Evolutionary conservation across 2,888 invertebrate genomes (phyloP).

Genomic region (Stegophylla sp.): DNA sequence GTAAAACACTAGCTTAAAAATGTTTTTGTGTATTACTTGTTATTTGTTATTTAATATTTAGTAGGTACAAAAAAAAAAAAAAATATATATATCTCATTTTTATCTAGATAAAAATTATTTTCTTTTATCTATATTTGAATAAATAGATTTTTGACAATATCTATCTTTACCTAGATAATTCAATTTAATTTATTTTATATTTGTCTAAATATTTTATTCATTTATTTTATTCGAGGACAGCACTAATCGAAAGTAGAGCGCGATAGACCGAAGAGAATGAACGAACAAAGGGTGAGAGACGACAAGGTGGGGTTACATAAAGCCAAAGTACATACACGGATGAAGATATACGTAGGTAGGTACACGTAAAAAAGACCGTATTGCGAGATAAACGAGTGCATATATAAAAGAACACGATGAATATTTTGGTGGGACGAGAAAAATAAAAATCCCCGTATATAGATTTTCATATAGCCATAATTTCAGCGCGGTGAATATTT

Average conservation of each 20-base stretch:
- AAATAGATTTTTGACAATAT: no score
- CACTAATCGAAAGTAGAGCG: background rate
- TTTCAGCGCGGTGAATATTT: conserved; percentile 41
- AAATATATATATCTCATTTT: no score
- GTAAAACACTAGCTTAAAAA: no score
- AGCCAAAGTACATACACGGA: conserved; percentile 2
- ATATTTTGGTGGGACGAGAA: conserved; percentile 21
- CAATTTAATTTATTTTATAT: no score
- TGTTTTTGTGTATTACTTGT: no score
- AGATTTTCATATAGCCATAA: conserved; percentile 40
- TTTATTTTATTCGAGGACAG: no score
- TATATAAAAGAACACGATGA: conserved; percentile 6
- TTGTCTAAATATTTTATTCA: no score
- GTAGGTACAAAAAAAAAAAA: no score
- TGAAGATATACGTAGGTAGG: background rate
- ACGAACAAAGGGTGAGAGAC: background rate
- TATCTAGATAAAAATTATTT: no score
- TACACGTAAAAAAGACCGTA: background rate
- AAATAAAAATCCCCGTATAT: conserved; percentile 38
- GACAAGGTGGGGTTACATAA: background rate
- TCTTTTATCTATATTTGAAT: no score
- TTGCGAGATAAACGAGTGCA: conserved; percentile 20
- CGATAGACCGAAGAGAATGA: background rate
- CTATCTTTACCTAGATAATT: no score
- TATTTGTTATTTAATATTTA: no score